Percentiles rank a stretch among this genome's conserved stretches.
These are phyloP conservation scores for Athalia circularis DNA, from an alignment of 2,888 invertebrate genomes.

Conservation along the genomic window DNA sequence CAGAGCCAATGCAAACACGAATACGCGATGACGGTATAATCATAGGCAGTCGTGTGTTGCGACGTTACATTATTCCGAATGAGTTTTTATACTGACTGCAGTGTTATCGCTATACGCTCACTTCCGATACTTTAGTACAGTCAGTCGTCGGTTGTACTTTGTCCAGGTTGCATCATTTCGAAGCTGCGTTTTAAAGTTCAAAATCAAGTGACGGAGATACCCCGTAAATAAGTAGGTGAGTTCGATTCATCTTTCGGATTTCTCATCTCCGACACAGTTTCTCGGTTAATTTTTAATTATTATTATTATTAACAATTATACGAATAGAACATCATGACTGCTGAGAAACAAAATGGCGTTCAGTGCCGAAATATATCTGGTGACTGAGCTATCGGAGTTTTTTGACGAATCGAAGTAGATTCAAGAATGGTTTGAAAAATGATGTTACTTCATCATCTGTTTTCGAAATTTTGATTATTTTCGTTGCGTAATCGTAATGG, in stretches of 20 bases:
- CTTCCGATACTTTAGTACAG: conserved; percentile 48
- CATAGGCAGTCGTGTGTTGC: conserved; percentile 1
- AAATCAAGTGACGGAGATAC: neutral
- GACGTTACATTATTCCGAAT: conserved; percentile 5
- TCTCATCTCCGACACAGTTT: no score
- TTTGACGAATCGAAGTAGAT: no score
- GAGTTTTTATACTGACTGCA: neutral
- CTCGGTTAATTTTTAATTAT: no score
- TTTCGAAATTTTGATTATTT: no score
- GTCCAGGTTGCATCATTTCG: conserved; percentile 54
- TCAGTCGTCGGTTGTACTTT: conserved; percentile 64
- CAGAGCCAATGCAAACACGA: conserved; percentile 8
- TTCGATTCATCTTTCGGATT: neutral
- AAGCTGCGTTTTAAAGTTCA: neutral
- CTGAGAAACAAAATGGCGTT: no score
- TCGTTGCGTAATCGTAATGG: no score
- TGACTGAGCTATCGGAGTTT: no score
- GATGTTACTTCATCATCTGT: no score
- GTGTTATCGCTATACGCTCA: conserved; percentile 12
- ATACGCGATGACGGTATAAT: conserved; percentile 4
- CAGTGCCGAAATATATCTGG: no score
- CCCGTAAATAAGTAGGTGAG: conserved; percentile 9
- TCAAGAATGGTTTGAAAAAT: no score
- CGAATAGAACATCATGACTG: no score
- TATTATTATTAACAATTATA: no score